These are phyloP conservation scores for Herpetotheres cachinnans DNA, from an alignment of 2,113 vertebrate species.

Conservation along the genomic window DNA sequence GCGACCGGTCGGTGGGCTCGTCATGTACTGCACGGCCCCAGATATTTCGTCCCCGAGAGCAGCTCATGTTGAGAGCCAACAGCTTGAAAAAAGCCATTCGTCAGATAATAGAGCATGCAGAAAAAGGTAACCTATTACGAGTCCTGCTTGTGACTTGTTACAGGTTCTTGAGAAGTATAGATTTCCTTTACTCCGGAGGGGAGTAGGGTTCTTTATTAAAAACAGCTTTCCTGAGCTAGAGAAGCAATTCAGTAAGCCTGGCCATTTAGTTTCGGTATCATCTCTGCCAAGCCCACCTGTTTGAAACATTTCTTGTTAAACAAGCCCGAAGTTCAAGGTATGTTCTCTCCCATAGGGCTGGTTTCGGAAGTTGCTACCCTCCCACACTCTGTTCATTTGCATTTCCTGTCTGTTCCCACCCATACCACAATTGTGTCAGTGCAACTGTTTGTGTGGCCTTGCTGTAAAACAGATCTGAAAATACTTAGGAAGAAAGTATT, in stretches of 20 bases:
- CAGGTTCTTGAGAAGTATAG: background rate
- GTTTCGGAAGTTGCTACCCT: background rate
- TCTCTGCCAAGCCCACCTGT: background rate
- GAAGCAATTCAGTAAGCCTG: background rate
- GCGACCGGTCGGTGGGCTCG: constrained; percentile 44
- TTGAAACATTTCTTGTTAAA: background rate
- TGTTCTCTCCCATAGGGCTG: background rate
- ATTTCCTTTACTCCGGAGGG: background rate
- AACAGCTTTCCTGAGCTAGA: background rate
- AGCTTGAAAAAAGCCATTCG: constrained; percentile 97
- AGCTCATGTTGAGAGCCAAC: constrained; percentile 96
- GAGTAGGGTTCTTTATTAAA: background rate
- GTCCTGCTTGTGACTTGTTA: background rate
- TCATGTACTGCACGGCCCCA: constrained; percentile 77
- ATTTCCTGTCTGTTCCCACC: constrained; percentile 26
- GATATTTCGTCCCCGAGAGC: constrained; percentile 91
- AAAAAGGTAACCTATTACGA: constrained; percentile 80
- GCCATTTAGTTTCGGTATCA: background rate
- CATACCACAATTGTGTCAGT: background rate
- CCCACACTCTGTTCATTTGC: background rate
- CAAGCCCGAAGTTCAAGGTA: background rate
- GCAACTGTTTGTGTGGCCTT: background rate
- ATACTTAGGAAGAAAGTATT: background rate
- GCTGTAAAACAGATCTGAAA: constrained; percentile 6
- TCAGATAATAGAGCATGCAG: constrained; percentile 96